These are phyloP conservation scores for Onychorhynchus coronatus DNA, from an alignment of 2,113 vertebrate genomes.

Conservation along the genomic window DNA sequence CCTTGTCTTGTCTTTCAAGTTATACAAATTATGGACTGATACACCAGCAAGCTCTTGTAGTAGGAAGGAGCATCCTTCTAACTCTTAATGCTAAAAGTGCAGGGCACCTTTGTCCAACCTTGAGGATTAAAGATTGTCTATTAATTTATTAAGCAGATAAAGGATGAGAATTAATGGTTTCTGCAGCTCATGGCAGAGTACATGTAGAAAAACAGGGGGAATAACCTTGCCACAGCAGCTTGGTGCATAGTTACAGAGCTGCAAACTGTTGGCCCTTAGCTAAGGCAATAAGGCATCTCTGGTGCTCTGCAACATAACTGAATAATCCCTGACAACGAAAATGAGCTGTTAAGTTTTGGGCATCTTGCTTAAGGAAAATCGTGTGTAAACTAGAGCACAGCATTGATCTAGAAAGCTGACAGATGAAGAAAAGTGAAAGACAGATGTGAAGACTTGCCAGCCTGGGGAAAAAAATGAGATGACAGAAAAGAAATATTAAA, in stretches of 20 bases:
- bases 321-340: background rate
- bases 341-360: background rate
- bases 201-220: background rate
- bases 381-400: rapidly evolving
- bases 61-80: background rate
- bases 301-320: background rate
- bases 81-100: background rate
- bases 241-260: background rate
- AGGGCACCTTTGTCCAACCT: background rate
- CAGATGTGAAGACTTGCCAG: background rate
- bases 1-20: background rate
- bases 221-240: background rate
- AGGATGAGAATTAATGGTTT: background rate
- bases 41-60: background rate
- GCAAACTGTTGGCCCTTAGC: background rate
- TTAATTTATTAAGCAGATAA: background rate
- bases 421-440: background rate
- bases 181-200: background rate
- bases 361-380: background rate
- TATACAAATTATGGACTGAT: background rate
- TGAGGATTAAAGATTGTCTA: background rate
- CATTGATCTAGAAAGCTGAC: background rate
- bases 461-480: background rate
- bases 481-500: background rate
- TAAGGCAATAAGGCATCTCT: background rate